Base-by-base conservation (phyloP, 2,888 invertebrate species). In the Timema podura region DNA sequence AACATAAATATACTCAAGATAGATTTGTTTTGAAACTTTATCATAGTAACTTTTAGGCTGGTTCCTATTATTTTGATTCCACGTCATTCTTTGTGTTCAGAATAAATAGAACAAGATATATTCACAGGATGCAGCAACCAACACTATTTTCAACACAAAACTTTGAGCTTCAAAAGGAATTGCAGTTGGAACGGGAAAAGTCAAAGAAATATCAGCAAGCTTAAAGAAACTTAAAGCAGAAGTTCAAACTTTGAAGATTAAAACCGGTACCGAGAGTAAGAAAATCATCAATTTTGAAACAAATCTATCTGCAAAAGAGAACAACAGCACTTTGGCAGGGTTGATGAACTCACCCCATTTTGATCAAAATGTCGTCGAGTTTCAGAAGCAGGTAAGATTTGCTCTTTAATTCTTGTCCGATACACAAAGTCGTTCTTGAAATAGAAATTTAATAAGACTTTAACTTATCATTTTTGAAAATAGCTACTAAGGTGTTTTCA, bases 111-210 rank as follows among this genome's bases (percentile, higher is more conserved):
- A 30, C 30, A 57, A 57, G 8, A 9, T 57, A 30, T 57, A 30
- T 57, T 57, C 15, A n/a, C 8, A 57, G 69, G 73, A 73, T 69
- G 73, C 69, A n/a, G 73, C 70, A 30, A 71, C 71, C 11, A 73
- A 73, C 65, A 73, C 71, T 15, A 57, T 48, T 64, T 1, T 51
- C 46, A 15, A 46, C 48, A 45, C 67, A 72, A 59, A 71, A 57
- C 49, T 46, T 64, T 49, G 73, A 73, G 47, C 47, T 72, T 11
- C 68, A 69, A 48, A 68, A 61, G 57, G 71, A 73, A 68, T 57
- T 73, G n/a, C 70, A 72, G n/a, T 5, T 65, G 44, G 73, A 72
- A 49, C 68, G 69, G 59, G 73, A 73, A 11, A 70, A 48, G 54
- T 64, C 65, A 46, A 72, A 68, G 48, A 69, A 72, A 47, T 67